Conservation (phyloP, 2,888 invertebrate species). For the Byasa hedistus region DNA sequence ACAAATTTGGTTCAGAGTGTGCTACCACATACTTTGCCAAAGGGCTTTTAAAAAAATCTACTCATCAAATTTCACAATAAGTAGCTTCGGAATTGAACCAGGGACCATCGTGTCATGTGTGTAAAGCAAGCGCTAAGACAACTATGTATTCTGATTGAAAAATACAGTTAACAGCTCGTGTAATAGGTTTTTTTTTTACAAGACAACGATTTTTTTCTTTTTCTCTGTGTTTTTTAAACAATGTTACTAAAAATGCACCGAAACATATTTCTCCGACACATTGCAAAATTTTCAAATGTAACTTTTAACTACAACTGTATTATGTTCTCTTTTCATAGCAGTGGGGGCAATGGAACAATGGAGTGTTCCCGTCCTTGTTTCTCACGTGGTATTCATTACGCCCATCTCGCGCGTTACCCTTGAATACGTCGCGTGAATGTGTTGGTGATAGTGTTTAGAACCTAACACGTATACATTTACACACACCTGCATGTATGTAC, state of each 20-base stretch:
- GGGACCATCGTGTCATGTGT: too few species aligned
- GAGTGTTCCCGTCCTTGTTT: slow-evolving; percentile 53
- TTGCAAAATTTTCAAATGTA: slow-evolving; percentile 40
- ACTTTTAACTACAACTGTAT: slow-evolving; percentile 72
- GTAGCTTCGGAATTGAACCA: too few species aligned
- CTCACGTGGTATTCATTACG: slow-evolving; percentile 51
- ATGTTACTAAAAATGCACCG: neutral
- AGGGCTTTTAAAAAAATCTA: too few species aligned
- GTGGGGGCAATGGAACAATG: slow-evolving; percentile 77
- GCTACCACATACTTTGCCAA: too few species aligned
- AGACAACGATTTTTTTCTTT: too few species aligned
- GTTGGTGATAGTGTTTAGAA: slow-evolving; percentile 55
- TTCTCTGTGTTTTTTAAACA: neutral
- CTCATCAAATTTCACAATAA: too few species aligned
- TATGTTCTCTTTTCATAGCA: slow-evolving; percentile 67
- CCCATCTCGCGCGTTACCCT: slow-evolving; percentile 62
- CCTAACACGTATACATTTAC: slow-evolving; percentile 35
- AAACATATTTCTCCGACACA: slow-evolving; percentile 25
- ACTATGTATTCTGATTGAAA: too few species aligned
- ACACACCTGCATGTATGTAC: slow-evolving; percentile 26
- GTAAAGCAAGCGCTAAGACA: too few species aligned
- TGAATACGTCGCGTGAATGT: slow-evolving; percentile 66
- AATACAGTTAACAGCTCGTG: too few species aligned
- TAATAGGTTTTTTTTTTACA: too few species aligned
- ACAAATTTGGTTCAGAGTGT: too few species aligned